Evolutionary conservation across 2,113 vertebrate genomes (phyloP), one percentile per base, ranked within the genome.

Genomic region (Mesocricetus auratus): DNA sequence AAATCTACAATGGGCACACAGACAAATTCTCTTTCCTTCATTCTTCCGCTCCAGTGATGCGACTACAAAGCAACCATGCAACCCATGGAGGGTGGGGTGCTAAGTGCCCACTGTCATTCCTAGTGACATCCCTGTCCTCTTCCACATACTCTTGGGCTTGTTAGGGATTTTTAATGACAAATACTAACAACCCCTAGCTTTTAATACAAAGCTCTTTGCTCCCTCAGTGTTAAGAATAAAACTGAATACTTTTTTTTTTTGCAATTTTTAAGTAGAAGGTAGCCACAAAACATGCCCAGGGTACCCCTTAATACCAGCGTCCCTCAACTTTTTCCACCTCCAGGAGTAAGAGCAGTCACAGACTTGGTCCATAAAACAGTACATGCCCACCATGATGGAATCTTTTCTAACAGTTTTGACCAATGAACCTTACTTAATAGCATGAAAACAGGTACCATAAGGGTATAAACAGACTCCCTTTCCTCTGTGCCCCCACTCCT

Each of bases 201-300:
- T 90, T 93, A 60, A 88, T 66, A 39, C 33, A 60, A 93, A 86
- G 15, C 33, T n/a, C 22, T 39, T 58, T 10, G 36, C 69, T 73
- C 79, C 75, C 58, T 45, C 64, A 66, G 58, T 15, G 42, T 64
- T 42, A 83, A 88, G 19, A 89, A 58, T 90, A 95, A 97, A 31
- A 24, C 15, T 50, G 22, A 11, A 16, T 8, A 71, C 13, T 47
- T 11, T 82, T 53, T n/a, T 53, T n/a, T 47, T 15, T 12, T 4
- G 0, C 29, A 36, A 47, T 36, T 64, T 83, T 64, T 17, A 90
- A 86, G 29, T 36, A 22, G 81, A 50, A 94, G 60, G n/a, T 2
- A 60, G 58, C 5, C 66, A 74, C 22, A 58, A 83, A 75, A 42
- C 2, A 24, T 12, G 29, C 39, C 36, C 24, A 75, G 45, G 42